These are phyloP conservation scores for Oopsacas minuta DNA, from an alignment of 37 sponge, comb jelly and placozoan genomes.

Conservation along the genomic window DNA sequence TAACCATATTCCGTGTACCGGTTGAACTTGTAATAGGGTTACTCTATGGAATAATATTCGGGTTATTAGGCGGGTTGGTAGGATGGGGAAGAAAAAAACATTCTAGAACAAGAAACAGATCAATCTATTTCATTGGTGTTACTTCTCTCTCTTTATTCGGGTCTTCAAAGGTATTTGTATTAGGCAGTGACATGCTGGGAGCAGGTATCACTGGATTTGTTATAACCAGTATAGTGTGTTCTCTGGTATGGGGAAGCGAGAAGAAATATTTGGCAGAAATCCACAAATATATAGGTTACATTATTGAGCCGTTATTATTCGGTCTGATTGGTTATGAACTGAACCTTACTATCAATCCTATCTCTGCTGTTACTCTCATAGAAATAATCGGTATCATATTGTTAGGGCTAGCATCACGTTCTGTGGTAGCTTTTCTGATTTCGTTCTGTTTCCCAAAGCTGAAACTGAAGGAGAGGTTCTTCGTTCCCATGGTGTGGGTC, in stretches of 20 bases:
- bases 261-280: not conserved
- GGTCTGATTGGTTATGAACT: not conserved
- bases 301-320: not conserved
- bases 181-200: not conserved
- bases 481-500: not conserved
- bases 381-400: not conserved
- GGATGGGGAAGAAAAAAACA: not conserved
- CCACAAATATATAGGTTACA: not conserved
- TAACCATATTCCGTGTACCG: not conserved
- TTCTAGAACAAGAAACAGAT: not conserved
- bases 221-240: slow-evolving; percentile 5
- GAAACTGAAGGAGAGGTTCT: not conserved
- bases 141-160: not conserved
- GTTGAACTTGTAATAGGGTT: not conserved
- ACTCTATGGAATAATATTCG: not conserved
- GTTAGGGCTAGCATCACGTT: not conserved
- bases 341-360: not conserved
- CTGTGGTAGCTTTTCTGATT: not conserved
- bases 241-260: not conserved
- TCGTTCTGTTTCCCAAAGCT: not conserved
- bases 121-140: not conserved
- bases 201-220: not conserved
- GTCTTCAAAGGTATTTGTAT: not conserved
- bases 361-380: not conserved
- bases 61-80: not conserved